Base-by-base conservation (phyloP, 2,113 vertebrate genomes). In the Callithrix jacchus region DNA sequence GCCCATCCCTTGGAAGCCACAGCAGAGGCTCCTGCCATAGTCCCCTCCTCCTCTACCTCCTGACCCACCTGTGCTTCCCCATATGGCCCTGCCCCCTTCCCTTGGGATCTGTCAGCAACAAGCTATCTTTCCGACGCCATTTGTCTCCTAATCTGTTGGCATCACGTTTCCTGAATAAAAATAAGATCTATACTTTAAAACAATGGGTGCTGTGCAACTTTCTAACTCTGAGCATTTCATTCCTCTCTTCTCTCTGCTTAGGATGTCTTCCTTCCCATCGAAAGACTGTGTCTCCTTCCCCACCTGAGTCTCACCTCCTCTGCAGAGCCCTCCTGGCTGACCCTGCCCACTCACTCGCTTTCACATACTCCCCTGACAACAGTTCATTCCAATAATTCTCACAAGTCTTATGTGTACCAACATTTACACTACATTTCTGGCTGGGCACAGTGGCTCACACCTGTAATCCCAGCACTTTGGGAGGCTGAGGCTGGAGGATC, bases 1-100 rank as follows among this genome's bases (percentile, higher is more conserved):
- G 4, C 47, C 35, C 37, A 14, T 32, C 37, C 35, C 0, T 0
- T 2, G 2, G 37, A 79, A 76, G 6, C 45, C 25, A 0, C 18
- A 8, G 7, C 8, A n/a, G 37, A 30, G 47, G 10, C 35, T 93
- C n/a, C 32, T 30, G 10, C 21, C 80, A 9, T 6, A 0, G 2
- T 27, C 3, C 3, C 16, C 64, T 17, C 20, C 3, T 20, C 8
- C 47, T 47, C 32, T 21, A 25, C 47, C 71, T 71, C 73, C 74
- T 47, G 23, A 49, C 1, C 0, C 0, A 18, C 45, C 42, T n/a
- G 25, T 12, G 76, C 42, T n/a, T 27, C 54, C 32, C 35, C 5
- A 2, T 0, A 1, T 2, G n/a, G 45, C 64, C 47, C n/a, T 1
- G 42, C 0, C 16, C 30, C 81, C 9, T 45, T 11, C 27, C 54